Evolutionary conservation across 2,113 vertebrate genomes (phyloP).

Genomic region (Amazona vittata): DNA sequence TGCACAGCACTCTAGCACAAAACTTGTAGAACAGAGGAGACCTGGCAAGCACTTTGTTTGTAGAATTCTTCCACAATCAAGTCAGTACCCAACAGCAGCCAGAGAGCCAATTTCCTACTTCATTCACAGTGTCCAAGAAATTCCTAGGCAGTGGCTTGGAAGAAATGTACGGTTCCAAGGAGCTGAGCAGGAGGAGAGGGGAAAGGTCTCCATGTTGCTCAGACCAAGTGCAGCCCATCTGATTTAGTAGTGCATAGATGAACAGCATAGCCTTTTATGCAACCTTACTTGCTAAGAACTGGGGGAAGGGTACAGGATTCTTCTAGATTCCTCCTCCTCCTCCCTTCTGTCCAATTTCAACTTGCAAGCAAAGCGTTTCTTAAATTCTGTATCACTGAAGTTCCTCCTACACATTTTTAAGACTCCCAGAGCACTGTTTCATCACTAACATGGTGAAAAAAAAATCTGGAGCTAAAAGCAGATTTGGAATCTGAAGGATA

Average conservation of each 20-base stretch:
- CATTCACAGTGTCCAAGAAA: not conserved
- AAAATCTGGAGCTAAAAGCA: slow-evolving; percentile 5
- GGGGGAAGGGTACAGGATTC: not conserved
- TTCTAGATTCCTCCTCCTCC: not conserved
- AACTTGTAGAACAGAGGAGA: not conserved
- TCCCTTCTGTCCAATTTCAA: not conserved
- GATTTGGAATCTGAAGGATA: not conserved
- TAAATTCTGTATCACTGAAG: not conserved
- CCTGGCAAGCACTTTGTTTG: not conserved
- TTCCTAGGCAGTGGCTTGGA: not conserved
- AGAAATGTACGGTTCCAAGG: not conserved
- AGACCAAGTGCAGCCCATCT: not conserved
- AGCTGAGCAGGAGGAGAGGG: not conserved
- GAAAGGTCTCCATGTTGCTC: not conserved
- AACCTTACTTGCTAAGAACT: not conserved
- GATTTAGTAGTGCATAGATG: not conserved
- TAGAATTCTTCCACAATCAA: not conserved
- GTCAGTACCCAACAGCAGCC: not conserved
- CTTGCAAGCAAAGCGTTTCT: not conserved
- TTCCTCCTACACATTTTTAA: not conserved
- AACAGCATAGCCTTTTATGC: not conserved
- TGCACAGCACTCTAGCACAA: not conserved
- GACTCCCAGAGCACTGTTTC: not conserved
- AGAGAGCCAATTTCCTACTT: not conserved
- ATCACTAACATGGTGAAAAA: not conserved